Percentiles rank a stretch among this genome's conserved stretches.
These are phyloP conservation scores for Cyprinodon diabolis DNA, from an alignment of 2,797 vertebrate species.

Conservation along the genomic window DNA sequence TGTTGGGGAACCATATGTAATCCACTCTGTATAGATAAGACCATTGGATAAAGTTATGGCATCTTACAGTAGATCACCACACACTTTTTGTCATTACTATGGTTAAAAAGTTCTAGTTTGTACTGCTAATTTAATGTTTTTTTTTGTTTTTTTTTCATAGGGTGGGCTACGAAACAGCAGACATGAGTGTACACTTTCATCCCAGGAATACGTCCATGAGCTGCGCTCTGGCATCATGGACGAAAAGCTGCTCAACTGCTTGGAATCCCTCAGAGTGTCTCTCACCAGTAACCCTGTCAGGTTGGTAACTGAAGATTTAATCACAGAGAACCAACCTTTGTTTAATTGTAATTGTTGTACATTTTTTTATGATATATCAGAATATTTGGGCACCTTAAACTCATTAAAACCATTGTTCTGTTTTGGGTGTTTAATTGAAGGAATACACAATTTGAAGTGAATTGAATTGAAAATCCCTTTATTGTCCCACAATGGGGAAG, in stretches of 20 bases:
- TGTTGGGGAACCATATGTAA: not conserved
- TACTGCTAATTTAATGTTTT: conserved; percentile 9
- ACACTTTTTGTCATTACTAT: not conserved
- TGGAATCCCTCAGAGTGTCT: conserved; percentile 97
- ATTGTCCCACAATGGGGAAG: no score
- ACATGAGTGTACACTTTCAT: conserved; percentile 94
- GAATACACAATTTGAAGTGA: not conserved
- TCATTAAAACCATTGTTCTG: not conserved
- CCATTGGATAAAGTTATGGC: not conserved
- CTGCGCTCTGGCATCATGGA: conserved; percentile 94
- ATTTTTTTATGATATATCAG: not conserved
- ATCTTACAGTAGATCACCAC: not conserved
- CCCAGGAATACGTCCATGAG: conserved; percentile 97
- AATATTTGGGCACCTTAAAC: not conserved
- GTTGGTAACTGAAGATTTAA: conserved; percentile 73
- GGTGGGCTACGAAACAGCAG: conserved; percentile 98
- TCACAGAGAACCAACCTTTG: not conserved
- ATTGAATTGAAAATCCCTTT: no score
- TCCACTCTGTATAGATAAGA: not conserved
- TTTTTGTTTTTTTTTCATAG: conserved; percentile 73
- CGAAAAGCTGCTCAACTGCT: conserved; percentile 95
- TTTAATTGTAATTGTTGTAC: not conserved
- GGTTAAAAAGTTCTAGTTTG: not conserved
- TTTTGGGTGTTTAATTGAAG: not conserved
- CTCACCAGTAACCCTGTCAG: conserved; percentile 99